Conservation (phyloP, 2,888 invertebrate species). For the Helobdella robusta region DNA sequence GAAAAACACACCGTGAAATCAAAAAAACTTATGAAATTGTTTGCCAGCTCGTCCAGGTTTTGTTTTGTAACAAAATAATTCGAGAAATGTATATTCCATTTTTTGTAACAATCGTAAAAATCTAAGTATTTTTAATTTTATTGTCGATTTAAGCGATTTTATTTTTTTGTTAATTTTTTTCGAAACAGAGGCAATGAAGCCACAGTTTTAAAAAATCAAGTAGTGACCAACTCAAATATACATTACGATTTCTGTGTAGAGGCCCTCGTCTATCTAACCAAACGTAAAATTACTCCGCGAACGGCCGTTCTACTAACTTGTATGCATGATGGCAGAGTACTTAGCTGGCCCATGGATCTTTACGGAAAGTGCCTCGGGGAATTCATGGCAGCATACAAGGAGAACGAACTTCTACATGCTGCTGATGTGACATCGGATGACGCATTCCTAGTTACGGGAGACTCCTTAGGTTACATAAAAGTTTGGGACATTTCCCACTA, state of each 20-base stretch:
- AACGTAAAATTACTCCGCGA: conserved; percentile 15
- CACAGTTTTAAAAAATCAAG: no score
- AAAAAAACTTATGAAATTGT: not conserved
- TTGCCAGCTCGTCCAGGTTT: not conserved
- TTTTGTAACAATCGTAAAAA: no score
- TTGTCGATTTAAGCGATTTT: no score
- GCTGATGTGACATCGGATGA: conserved; percentile 65
- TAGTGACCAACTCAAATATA: no score
- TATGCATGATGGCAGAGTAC: conserved; percentile 64
- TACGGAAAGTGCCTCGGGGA: conserved; percentile 63
- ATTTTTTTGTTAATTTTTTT: no score
- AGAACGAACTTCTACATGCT: conserved; percentile 55
- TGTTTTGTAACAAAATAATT: not conserved
- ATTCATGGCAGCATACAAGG: conserved; percentile 62
- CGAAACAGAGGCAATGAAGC: no score
- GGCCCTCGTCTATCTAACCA: conserved; percentile 22
- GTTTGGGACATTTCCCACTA: conserved; percentile 34
- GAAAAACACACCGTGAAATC: not conserved
- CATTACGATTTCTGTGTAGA: conserved; percentile 25
- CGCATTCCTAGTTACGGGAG: conserved; percentile 56
- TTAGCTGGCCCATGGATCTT: conserved; percentile 72
- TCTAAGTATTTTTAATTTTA: no score
- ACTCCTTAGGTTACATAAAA: conserved; percentile 42
- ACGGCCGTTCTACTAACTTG: conserved; percentile 56
- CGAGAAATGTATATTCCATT: no score